phyloP scores from a whole-genome alignment of 2,113 vertebrate species.

The Miniopterus natalensis region DNA sequence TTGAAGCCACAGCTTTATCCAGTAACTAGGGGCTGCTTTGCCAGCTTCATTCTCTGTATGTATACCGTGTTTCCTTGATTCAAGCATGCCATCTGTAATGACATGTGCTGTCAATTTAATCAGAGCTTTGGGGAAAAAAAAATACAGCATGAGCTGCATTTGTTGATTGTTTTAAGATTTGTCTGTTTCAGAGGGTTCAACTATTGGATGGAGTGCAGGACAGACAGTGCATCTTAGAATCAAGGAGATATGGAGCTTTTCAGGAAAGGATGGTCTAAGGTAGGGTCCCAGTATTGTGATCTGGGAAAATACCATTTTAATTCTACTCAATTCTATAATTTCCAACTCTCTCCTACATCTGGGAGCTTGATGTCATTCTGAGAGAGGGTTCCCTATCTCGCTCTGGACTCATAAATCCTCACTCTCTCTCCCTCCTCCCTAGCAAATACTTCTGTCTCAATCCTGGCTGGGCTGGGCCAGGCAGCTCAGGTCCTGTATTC shows the following conservation, averaged over 20 bases:
- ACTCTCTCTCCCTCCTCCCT: background rate
- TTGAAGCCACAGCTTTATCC: conserved; percentile 47
- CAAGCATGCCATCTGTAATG: conserved; percentile 44
- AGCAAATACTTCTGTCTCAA: background rate
- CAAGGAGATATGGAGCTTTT: background rate
- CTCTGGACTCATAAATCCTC: background rate
- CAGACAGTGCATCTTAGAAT: background rate
- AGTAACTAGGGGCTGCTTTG: conserved; percentile 56
- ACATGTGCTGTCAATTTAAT: conserved; percentile 61
- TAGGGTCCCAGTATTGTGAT: background rate
- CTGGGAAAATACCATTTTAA: background rate
- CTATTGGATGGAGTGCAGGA: background rate
- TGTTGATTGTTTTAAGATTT: background rate
- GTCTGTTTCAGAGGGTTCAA: conserved; percentile 49
- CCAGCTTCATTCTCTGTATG: conserved; percentile 39
- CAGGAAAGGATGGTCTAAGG: background rate
- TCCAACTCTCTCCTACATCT: background rate
- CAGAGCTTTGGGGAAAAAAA: conserved; percentile 23
- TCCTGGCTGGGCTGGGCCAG: background rate
- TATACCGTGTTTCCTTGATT: conserved; percentile 66
- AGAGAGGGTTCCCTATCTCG: background rate
- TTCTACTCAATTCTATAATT: background rate
- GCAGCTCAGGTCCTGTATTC: background rate
- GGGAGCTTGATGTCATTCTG: background rate
- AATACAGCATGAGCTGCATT: background rate